Base-by-base conservation (phyloP, 2,888 invertebrate species). In the Trissonchulus latispiculum region DNA sequence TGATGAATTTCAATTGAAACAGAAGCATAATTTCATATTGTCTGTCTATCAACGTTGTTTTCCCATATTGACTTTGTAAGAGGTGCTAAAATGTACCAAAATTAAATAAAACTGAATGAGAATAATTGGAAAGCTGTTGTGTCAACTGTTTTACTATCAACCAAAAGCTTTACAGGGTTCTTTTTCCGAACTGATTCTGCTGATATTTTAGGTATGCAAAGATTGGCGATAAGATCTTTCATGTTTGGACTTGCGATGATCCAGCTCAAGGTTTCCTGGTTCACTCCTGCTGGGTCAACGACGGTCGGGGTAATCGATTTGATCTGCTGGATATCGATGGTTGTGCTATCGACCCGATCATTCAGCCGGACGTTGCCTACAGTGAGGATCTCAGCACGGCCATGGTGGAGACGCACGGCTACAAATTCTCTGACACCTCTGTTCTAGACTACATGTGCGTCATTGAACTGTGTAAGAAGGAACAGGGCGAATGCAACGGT, bases 371-470 rank as follows among this genome's bases (percentile, higher is more conserved):
- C 75, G 76, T 78, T 18, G 75, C 74, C 1, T 80, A 80, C 73
- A 68, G 36, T 8, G 69, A 68, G 35, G 69, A 35, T 68, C 36
- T 68, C 69, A 68, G 69, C 33, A 23, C n/a, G 75, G 80, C 80
- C 28, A 73, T 48, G 62, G 80, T 78, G 8, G 81, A 81, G 69
- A 80, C 81, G 2, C 80, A 75, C 61, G 81, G 81, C 61, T 80
- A 81, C 76, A 81, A 81, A 72, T 80, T 81, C 75, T 79, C 79
- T 61, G 80, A 81, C 73, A 78, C 80, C 36, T 70, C 71, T 36
- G 79, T 80, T 23, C 76, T 80, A 18, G 80, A 81, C 76, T 80
- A 81, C 72, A 59, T 79, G 73, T 80, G 80, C 74, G 75, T 80
- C 18, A 74, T 81, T 8, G 80, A 80, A 73, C 72, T 80, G 70